Evolutionary conservation across 1,140 invertebrate species (phyloP).

Genomic region (Yoshiicerus persimilis): DNA sequence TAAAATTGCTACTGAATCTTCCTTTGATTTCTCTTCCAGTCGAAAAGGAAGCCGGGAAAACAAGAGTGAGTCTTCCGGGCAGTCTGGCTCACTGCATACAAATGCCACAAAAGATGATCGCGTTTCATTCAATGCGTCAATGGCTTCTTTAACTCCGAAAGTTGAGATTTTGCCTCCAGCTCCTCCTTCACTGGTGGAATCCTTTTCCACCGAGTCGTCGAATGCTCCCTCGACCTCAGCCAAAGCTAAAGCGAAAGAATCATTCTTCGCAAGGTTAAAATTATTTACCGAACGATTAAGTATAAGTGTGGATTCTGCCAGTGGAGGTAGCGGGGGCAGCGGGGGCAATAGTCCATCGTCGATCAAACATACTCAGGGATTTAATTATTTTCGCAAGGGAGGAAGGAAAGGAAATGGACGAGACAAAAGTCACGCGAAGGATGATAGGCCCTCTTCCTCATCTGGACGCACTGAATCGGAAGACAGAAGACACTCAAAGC

Average conservation of each 20-base stretch:
- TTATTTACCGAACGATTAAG: conserved; percentile 46
- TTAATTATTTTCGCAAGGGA: conserved; percentile 38
- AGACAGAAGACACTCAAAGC: not conserved
- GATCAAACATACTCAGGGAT: conserved; percentile 28
- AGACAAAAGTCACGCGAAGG: not conserved
- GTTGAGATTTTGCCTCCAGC: conserved; percentile 28
- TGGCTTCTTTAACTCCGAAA: conserved; percentile 33
- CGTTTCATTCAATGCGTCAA: conserved; percentile 30
- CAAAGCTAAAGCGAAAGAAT: conserved; percentile 46
- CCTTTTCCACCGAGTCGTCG: not conserved
- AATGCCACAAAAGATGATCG: conserved; percentile 27
- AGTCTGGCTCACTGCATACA: conserved; percentile 7
- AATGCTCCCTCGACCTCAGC: not conserved
- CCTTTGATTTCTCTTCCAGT: conserved; percentile 53
- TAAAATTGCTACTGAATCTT: conserved; percentile 64
- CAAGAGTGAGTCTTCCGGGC: conserved; percentile 42
- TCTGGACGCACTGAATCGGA: not conserved
- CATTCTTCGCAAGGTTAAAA: conserved; percentile 43
- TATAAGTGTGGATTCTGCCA: conserved; percentile 25
- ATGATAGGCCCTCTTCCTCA: not conserved
- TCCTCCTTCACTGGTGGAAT: not conserved
- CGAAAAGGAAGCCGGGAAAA: conserved; percentile 62
- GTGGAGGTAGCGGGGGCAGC: conserved; percentile 29
- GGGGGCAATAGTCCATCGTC: conserved; percentile 27
- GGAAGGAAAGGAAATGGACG: conserved; percentile 1